Base-by-base conservation (phyloP, 1,140 invertebrate genomes). In the Coenobita brevimanus region DNA sequence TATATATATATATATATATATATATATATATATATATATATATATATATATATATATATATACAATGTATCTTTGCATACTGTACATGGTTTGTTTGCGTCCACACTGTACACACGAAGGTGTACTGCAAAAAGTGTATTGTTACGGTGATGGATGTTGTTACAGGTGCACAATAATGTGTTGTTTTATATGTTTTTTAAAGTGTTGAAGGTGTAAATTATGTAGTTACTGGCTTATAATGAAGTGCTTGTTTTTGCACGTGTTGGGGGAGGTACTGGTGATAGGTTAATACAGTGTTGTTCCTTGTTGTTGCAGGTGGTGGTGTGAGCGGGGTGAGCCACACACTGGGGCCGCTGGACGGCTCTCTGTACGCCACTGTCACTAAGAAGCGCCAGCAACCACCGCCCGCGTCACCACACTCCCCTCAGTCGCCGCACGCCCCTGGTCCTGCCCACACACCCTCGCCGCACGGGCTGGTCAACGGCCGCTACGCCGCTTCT, bases 331-430 rank as follows among this genome's bases (percentile, higher is more conserved):
- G 85, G 4, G 89, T 91, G 79, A 87, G 90, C 71, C 93, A 97
- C 92, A 96, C 95, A 21, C 95, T 95, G 91, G 96, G 96, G 54
- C 96, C 97, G 36, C 93, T 97, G 90, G 97, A 98, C 95, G 97
- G 97, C 89, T 97, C 96, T 92, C 95, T 97, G 89, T 97, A 98
- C 94, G 97, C 97, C 69, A 96, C 95, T 13, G 96, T 97, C 88
- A 94, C 95, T 75, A 95, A 95, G 92, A 91, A 91, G 90, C 69
- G 38, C 46, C 75, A 89, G 57, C 75, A 33, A 24, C 82, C 36
- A 36, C 89, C 43, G 38, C 50, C 82, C 43, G 60, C 85, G 75
- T 54, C 82, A 64, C 71, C 91, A 84, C 86, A 90, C 73, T 82
- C 90, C 6, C 83, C 85, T 3, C 82, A 76, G 82, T 79, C 81